A percentile compares a stretch with the other conserved stretches of the same genome.
Conservation (phyloP, 2,888 invertebrate genomes). For the Cephus spinipes region DNA sequence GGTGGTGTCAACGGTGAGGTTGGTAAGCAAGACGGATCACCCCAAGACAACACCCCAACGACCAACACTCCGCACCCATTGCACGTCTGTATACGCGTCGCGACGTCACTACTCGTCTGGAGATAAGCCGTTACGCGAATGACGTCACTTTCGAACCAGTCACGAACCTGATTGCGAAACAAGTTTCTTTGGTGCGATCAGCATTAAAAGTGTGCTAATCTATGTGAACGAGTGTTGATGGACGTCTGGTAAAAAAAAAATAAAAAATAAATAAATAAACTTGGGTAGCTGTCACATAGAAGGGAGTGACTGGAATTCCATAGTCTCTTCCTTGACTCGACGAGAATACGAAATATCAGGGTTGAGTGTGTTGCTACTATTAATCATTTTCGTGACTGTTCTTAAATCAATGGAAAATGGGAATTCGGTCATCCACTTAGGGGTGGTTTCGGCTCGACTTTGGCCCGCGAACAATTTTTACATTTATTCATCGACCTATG, state of each 20-base stretch:
- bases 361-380: neutral
- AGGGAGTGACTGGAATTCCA: neutral
- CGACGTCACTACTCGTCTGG: constrained; percentile 35
- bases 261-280: neutral
- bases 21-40: constrained; percentile 62
- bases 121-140: constrained; percentile 28
- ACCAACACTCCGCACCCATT: constrained; percentile 43
- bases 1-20: constrained; percentile 52
- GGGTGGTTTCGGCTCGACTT: constrained; percentile 9
- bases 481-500: constrained; percentile 24
- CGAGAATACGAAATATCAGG: neutral
- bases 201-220: neutral
- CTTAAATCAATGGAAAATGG: neutral
- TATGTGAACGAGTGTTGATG: no score
- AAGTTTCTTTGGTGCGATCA: neutral
- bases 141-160: neutral
- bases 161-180: neutral
- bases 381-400: neutral
- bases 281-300: neutral
- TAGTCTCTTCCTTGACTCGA: neutral
- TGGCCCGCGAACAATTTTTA: constrained; percentile 28
- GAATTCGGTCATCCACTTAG: neutral
- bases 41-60: constrained; percentile 43
- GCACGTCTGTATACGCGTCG: constrained; percentile 32
- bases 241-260: neutral